Percentiles rank a stretch among this genome's conserved stretches.
These are phyloP conservation scores for Molothrus aeneus DNA, from an alignment of 2,797 vertebrate species.

Conservation along the genomic window DNA sequence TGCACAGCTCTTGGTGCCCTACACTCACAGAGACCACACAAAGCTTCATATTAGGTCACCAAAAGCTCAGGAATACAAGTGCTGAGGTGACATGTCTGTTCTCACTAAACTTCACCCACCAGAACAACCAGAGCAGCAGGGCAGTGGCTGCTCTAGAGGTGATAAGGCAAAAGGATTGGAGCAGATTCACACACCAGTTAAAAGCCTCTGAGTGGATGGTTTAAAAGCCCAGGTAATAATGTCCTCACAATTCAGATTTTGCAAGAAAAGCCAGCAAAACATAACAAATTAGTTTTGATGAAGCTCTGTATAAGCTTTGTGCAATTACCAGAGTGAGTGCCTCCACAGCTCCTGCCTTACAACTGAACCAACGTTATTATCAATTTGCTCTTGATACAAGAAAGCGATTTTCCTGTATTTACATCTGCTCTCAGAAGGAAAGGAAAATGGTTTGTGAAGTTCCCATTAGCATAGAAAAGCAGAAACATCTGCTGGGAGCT, in stretches of 20 bases:
- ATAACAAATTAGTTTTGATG: conserved; percentile 67
- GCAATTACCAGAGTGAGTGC: conserved; percentile 35
- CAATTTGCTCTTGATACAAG: conserved; percentile 71
- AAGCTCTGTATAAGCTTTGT: conserved; percentile 57
- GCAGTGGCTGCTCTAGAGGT: not conserved
- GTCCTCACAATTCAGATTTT: conserved; percentile 28
- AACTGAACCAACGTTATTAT: conserved; percentile 54
- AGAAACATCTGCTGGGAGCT: conserved; percentile 45
- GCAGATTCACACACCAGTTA: not conserved
- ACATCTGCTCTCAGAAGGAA: conserved; percentile 64
- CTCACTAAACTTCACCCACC: not conserved
- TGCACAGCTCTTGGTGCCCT: not conserved
- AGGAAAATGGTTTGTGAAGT: conserved; percentile 51
- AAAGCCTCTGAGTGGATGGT: not conserved
- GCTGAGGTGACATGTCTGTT: not conserved
- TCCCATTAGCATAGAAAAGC: conserved; percentile 62
- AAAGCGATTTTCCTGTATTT: conserved; percentile 23
- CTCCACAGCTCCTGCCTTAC: conserved; percentile 51
- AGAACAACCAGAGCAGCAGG: not conserved
- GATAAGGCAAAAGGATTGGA: not conserved
- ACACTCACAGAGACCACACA: not conserved
- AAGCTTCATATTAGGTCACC: not conserved
- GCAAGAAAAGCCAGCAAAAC: conserved; percentile 59
- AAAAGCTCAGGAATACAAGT: not conserved
- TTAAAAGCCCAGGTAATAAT: not conserved